phyloP scores from a whole-genome alignment of 2,113 vertebrate genomes.

The Oncorhynchus keta region DNA sequence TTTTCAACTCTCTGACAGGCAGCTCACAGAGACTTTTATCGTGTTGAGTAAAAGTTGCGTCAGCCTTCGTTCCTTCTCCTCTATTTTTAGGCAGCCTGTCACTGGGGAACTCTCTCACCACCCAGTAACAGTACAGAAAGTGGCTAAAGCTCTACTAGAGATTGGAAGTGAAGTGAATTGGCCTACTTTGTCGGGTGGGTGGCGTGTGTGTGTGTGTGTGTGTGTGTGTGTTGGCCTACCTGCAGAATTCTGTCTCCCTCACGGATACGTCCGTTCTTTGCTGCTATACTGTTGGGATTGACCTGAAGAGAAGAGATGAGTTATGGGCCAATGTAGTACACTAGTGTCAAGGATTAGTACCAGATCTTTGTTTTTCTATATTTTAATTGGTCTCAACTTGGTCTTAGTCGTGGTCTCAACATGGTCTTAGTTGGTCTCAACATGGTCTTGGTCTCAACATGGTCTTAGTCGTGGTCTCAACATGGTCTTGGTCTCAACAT shows the following conservation, averaged over 20 bases:
- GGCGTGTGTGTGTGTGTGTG: too few species aligned
- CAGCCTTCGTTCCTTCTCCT: not conserved
- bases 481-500: too few species aligned
- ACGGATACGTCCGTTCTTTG: constrained; percentile 82
- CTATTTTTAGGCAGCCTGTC: not conserved
- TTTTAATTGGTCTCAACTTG: too few species aligned
- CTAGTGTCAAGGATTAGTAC: too few species aligned
- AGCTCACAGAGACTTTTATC: not conserved
- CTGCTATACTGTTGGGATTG: constrained; percentile 85
- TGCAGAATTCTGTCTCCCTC: constrained; percentile 78
- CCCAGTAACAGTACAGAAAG: not conserved
- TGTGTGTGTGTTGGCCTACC: constrained; percentile 42
- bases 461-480: too few species aligned
- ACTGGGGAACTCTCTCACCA: not conserved
- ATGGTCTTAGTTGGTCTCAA: too few species aligned
- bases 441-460: too few species aligned
- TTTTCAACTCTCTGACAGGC: not conserved
- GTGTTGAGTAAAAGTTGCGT: not conserved
- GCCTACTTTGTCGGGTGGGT: not conserved
- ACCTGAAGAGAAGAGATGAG: constrained; percentile 62
- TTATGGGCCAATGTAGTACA: not conserved
- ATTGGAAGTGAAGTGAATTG: not conserved
- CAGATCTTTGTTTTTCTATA: too few species aligned
- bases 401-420: too few species aligned
- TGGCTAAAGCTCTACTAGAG: not conserved